Base-by-base conservation (phyloP, 2,113 vertebrate species). In the Boulengeromyrus knoepffleri region DNA sequence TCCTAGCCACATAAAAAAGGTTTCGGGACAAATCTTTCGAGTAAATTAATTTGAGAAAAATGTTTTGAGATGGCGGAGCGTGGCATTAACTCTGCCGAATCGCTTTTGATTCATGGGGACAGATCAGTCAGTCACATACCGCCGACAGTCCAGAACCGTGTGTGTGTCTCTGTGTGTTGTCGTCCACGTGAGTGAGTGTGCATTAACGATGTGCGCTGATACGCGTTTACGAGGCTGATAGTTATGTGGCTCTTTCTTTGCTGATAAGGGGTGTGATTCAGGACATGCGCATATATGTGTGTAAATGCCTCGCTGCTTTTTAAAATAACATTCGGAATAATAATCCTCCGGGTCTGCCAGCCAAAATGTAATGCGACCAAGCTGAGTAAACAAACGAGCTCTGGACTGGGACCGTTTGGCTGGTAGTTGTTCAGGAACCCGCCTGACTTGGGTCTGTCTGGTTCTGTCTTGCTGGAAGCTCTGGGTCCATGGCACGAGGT, bases 301-400 rank as follows among this genome's bases (percentile, higher is more conserved):
- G 83, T 62, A 66, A 66, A 27, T 90, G 88, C n/a, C 6, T 31
- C 89, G 84, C 80, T 87, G 90, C 91, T 91, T 85, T 92, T 91
- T 92, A 91, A 66, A 92, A 84, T 89, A 88, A 91, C 86, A 90
- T 91, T 87, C 88, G 90, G 21, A 91, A 93, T 83, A 87, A 90
- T 91, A 13, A 91, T 89, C 36, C 45, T 85, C 88, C 70, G 91
- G 92, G 90, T 90, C 74, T 42, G 39, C 86, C 90, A 92, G 94
- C 94, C 94, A 95, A 94, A 90, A 93, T 90, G 89, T 91, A 94
- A 94, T 93, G 93, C 91, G 87, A 90, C 94, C 92, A 94, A 94
- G 94, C 94, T 95, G 94, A 95, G 95, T 94, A 96, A 95, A 95
- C 94, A 95, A 94, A 94, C 91, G 91, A 92, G 87, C 89, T 93